phyloP scores from a whole-genome alignment of 2,888 invertebrate genomes.

The Synanthedon andrenaeformis region DNA sequence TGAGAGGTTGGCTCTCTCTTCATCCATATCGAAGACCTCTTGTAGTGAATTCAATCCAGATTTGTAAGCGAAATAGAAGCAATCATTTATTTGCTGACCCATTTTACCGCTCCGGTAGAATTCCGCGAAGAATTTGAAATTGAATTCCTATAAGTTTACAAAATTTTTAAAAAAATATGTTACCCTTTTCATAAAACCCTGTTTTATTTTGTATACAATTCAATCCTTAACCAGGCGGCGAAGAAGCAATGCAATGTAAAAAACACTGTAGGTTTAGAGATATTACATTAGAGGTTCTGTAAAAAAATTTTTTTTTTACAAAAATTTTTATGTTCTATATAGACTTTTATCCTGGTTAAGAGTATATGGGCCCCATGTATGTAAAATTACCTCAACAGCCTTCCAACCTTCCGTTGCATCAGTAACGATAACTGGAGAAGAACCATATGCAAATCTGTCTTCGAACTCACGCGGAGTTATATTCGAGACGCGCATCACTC shows the following conservation, averaged over 20 bases:
- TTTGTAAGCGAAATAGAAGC: slow-evolving; percentile 95
- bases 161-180: not conserved
- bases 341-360: not conserved
- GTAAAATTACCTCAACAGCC: slow-evolving; percentile 67
- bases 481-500: slow-evolving; percentile 75
- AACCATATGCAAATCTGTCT: slow-evolving; percentile 78
- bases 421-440: slow-evolving; percentile 84
- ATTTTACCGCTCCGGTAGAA: slow-evolving; percentile 74
- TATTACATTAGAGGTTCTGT: too few species aligned
- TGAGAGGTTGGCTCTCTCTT: slow-evolving; percentile 74
- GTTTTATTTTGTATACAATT: too few species aligned
- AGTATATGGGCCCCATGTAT: not conserved
- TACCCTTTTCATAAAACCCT: not conserved
- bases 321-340: too few species aligned
- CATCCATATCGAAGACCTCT: slow-evolving; percentile 87
- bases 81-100: slow-evolving; percentile 72
- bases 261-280: too few species aligned
- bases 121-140: slow-evolving; percentile 84
- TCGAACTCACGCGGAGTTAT: slow-evolving; percentile 79
- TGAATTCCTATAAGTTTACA: slow-evolving; percentile 71
- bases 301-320: too few species aligned
- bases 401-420: slow-evolving; percentile 88
- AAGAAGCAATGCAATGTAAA: too few species aligned
- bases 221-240: too few species aligned
- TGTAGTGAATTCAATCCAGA: slow-evolving; percentile 83